Percentiles rank a stretch among this genome's conserved stretches.
These are phyloP conservation scores for Macropus fuliginosus DNA, from an alignment of 2,797 vertebrate species.

Conservation along the genomic window DNA sequence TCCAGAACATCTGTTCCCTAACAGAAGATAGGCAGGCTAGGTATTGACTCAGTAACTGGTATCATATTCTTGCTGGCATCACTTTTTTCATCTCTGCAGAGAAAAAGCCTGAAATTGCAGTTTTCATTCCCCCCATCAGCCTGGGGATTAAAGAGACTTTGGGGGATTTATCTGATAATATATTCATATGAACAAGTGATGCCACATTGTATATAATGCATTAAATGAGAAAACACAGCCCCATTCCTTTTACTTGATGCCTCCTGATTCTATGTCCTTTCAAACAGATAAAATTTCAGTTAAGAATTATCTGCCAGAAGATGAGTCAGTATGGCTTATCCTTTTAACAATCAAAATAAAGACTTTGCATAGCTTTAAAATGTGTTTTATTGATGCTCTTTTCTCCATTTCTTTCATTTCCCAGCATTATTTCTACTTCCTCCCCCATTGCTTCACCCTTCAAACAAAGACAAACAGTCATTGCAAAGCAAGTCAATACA, in stretches of 20 bases:
- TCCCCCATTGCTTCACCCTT: neutral
- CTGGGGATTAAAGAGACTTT: slow-evolving; percentile 59
- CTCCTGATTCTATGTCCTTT: slow-evolving; percentile 57
- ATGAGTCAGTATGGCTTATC: slow-evolving; percentile 50
- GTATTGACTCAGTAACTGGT: slow-evolving; percentile 32
- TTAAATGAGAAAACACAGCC: slow-evolving; percentile 55
- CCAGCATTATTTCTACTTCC: neutral
- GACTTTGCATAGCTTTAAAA: slow-evolving; percentile 55
- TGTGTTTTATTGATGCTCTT: slow-evolving; percentile 47
- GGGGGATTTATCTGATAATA: slow-evolving; percentile 64
- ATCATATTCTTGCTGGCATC: slow-evolving; percentile 22
- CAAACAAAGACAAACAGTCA: neutral
- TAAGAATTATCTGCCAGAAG: slow-evolving; percentile 63
- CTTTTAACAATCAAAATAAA: slow-evolving; percentile 61
- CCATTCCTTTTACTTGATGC: slow-evolving; percentile 60
- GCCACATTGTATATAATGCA: slow-evolving; percentile 44
- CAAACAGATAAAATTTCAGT: slow-evolving; percentile 69
- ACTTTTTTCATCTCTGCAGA: slow-evolving; percentile 31
- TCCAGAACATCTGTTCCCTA: neutral
- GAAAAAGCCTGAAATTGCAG: neutral
- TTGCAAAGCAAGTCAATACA: neutral
- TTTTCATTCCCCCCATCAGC: slow-evolving; percentile 49
- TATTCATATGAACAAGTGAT: slow-evolving; percentile 65
- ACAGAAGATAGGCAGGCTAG: neutral
- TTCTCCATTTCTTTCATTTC: neutral